Conservation (phyloP, 2,888 invertebrate species). For the Podotricha telesiphe region DNA sequence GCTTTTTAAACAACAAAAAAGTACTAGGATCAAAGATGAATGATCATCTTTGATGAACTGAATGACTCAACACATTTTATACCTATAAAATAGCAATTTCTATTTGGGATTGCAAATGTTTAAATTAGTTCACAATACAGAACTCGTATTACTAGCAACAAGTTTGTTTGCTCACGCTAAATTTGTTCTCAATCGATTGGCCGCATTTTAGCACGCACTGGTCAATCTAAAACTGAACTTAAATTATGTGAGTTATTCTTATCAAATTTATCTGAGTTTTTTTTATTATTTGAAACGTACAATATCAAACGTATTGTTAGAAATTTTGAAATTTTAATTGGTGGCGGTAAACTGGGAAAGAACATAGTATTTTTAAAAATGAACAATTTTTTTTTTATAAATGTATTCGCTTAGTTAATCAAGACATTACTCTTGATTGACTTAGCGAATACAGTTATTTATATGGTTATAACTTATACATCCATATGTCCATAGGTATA, state of each 20-base stretch:
- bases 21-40: slow-evolving; percentile 30
- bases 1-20: not conserved
- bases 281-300: not conserved
- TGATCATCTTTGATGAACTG: slow-evolving; percentile 53
- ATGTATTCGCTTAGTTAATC: too few relatives aligned
- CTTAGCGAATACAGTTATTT: too few relatives aligned
- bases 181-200: slow-evolving; percentile 70
- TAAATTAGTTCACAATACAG: slow-evolving; percentile 43
- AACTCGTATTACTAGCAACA: slow-evolving; percentile 32
- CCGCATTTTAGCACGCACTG: slow-evolving; percentile 78
- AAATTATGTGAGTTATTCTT: not conserved
- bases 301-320: not conserved
- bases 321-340: not conserved
- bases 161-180: slow-evolving; percentile 64
- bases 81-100: slow-evolving; percentile 53
- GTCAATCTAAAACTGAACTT: slow-evolving; percentile 58
- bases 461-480: too few relatives aligned
- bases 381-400: too few relatives aligned
- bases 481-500: too few relatives aligned
- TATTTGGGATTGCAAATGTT: slow-evolving; percentile 53
- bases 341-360: not conserved
- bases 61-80: slow-evolving; percentile 60
- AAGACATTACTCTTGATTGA: too few relatives aligned
- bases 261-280: not conserved
- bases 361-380: not conserved